Base-by-base conservation (phyloP, 2,888 invertebrate species). In the Hirtodrosophila cameraria region DNA sequence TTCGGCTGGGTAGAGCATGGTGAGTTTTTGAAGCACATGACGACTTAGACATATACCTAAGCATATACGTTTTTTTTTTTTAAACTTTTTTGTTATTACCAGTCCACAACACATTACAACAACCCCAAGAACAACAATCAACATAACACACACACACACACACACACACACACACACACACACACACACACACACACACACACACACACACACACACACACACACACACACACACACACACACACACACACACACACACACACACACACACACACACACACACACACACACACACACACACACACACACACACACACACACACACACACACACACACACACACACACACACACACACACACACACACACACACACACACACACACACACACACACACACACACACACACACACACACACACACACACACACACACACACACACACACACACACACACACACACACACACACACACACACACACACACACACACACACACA, bases 11-110 rank as follows among this genome's bases (percentile, higher is more conserved):
- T 33, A 45, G 50, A 38, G 66, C 45, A 65, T 58, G 78, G 82
- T 86, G 87, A 86, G 82, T 83, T 86, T 86, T 86, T 85, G 87
- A 61, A 57, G 70, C 74, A 78, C 38, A 81, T 69, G 69, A 73
- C 54, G 61, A 80, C 45, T 55, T 61, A 31, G 43, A 54, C n/a
- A 65, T 75, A 70, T 66, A 66, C 63, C 20, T 35, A 30, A 46
- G 27, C 36, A 46, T 54, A 54, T 36, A 52, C 36, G 50, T 46
- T 30, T 25, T 49, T 45, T 25, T 27, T n/a, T 30, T 52, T 38
- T 43, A 31, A 41, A 59, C 48, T 61, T 70, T 52, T 66, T 28
- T 52, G 48, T 75, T 50, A 36, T 55, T 42, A 58, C 43, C 49
- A 52, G 53, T 11, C 48, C 46, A 64, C 39, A 35, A 68, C 31